Evolutionary conservation across 2,888 invertebrate genomes (phyloP).

Genomic region (Thyatira batis): DNA sequence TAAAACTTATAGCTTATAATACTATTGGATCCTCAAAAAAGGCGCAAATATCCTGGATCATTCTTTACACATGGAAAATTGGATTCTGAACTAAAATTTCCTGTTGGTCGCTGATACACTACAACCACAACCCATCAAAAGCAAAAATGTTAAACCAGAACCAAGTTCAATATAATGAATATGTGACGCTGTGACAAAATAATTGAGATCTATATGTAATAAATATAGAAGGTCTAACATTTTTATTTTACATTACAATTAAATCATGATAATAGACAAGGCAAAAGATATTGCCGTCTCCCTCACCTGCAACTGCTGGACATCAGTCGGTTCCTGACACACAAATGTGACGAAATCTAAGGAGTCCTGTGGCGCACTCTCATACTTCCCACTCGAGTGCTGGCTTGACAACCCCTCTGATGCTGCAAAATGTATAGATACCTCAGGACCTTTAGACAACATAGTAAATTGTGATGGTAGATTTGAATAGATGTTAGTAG

Average conservation of each 20-base stretch:
- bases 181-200: no score
- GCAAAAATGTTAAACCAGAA: no score
- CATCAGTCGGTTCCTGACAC: slow-evolving; percentile 94
- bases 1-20: no score
- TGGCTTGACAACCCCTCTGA: slow-evolving; percentile 65
- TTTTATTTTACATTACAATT: neutral
- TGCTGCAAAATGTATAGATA: slow-evolving; percentile 38
- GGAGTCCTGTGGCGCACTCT: slow-evolving; percentile 89
- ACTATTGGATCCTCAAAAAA: no score
- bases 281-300: neutral
- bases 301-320: slow-evolving; percentile 87
- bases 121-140: no score
- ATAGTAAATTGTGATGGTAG: neutral
- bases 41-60: no score
- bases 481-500: neutral
- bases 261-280: neutral
- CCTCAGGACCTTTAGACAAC: slow-evolving; percentile 8
- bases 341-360: slow-evolving; percentile 98
- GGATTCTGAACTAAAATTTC: no score
- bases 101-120: no score
- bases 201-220: no score
- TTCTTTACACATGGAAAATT: no score
- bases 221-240: no score
- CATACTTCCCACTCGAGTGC: slow-evolving; percentile 84
- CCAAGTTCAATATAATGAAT: no score